phyloP scores from a whole-genome alignment of 2,888 invertebrate genomes.

The Monoplex corrugatus region DNA sequence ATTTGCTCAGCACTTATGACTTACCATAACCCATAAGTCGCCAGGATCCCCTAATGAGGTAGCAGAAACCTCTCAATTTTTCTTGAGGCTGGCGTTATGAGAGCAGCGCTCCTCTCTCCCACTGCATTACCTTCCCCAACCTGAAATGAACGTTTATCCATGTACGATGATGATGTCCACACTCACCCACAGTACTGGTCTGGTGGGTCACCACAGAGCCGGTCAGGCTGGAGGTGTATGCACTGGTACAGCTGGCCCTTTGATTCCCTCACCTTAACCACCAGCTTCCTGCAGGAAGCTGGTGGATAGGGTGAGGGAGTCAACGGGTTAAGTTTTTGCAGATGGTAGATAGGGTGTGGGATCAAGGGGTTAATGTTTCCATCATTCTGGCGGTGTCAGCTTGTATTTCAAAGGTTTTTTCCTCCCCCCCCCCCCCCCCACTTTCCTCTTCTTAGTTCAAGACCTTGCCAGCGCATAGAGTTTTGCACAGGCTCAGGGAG shows the following conservation, averaged over 20 bases:
- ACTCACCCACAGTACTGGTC: conserved; percentile 19
- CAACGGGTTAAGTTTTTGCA: conserved; percentile 1
- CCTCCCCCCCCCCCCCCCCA: too few species aligned
- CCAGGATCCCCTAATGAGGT: not conserved
- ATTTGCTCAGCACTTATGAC: not conserved
- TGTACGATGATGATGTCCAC: too few species aligned
- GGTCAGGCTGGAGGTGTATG: not conserved
- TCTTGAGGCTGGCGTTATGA: not conserved
- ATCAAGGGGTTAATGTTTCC: not conserved
- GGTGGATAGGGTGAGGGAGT: too few species aligned
- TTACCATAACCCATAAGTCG: not conserved
- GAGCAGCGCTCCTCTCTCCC: too few species aligned
- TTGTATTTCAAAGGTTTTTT: too few species aligned
- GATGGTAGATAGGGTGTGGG: not conserved
- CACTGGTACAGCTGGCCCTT: not conserved
- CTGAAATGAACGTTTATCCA: too few species aligned
- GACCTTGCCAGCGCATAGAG: too few species aligned
- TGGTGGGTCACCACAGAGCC: not conserved
- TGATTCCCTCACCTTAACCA: too few species aligned
- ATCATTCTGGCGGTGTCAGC: too few species aligned
- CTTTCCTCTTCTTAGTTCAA: too few species aligned
- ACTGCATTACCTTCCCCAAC: not conserved
- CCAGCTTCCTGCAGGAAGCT: too few species aligned
- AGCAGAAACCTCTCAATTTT: not conserved
- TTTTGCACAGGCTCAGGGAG: too few species aligned